A percentile compares a stretch with the other conserved stretches of the same genome.
Evolutionary conservation across 2,888 invertebrate species (phyloP).

Genomic region (Mesorhabditis sp.): DNA sequence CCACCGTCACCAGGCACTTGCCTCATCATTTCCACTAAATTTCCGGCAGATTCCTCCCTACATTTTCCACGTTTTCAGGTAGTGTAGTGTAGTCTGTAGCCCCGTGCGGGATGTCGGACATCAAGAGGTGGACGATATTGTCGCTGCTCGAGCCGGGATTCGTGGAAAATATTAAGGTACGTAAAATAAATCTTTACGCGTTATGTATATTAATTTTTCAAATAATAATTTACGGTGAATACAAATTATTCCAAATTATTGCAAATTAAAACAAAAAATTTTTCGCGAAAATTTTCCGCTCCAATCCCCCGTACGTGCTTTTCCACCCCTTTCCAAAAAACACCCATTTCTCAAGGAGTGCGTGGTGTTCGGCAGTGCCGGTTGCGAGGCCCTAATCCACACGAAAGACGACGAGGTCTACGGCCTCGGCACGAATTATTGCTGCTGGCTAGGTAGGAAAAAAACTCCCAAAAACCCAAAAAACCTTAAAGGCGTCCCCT

Average conservation of each 20-base stretch:
- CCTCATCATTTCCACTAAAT: no score
- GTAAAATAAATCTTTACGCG: constrained; percentile 26
- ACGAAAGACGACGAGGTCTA: constrained; percentile 66
- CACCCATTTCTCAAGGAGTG: not conserved
- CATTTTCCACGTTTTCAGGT: no score
- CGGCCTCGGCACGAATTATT: constrained; percentile 65
- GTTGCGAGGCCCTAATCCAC: constrained; percentile 67
- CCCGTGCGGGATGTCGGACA: constrained; percentile 20
- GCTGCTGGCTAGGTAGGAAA: constrained; percentile 64
- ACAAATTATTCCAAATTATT: no score
- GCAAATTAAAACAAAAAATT: no score
- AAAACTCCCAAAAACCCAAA: not conserved
- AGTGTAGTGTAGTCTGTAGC: no score
- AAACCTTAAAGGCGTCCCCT: not conserved
- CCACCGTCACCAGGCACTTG: no score
- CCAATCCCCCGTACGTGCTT: no score
- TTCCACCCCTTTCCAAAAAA: no score
- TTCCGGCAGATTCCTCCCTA: no score
- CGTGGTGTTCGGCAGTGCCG: constrained; percentile 59
- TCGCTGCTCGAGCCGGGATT: constrained; percentile 64
- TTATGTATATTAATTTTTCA: no score
- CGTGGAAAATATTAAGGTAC: constrained; percentile 60
- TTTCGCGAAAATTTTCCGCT: no score
- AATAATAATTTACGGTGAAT: no score
- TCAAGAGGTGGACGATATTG: constrained; percentile 68